A percentile compares a stretch with the other conserved stretches of the same genome.
These are phyloP conservation scores for Semicossyphus pulcher DNA, from an alignment of 2,113 vertebrate genomes.

Conservation along the genomic window DNA sequence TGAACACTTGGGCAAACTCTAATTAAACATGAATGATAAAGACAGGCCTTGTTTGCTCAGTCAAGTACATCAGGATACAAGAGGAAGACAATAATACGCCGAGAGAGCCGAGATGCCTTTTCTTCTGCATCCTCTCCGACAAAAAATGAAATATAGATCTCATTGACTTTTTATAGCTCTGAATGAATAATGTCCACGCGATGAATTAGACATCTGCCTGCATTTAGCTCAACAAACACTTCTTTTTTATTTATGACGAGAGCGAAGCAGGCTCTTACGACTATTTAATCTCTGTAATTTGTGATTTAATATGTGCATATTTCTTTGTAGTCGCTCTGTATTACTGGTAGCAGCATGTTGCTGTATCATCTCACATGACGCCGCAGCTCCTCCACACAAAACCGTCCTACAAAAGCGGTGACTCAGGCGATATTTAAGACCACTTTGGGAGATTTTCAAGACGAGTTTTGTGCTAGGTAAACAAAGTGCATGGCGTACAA, in stretches of 20 bases:
- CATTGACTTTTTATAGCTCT: constrained; percentile 56
- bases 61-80: constrained; percentile 59
- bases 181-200: constrained; percentile 33
- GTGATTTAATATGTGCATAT: constrained; percentile 22
- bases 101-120: constrained; percentile 13
- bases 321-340: constrained; percentile 24
- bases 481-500: constrained; percentile 40
- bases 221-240: constrained; percentile 45
- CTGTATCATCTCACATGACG: constrained; percentile 8
- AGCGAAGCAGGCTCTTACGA: constrained; percentile 21
- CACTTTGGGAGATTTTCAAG: constrained; percentile 19
- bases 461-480: constrained; percentile 34
- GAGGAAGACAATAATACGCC: constrained; percentile 42
- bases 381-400: constrained; percentile 12
- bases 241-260: constrained; percentile 29
- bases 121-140: constrained; percentile 36
- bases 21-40: constrained; percentile 78
- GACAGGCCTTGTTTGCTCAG: constrained; percentile 72
- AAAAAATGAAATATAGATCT: constrained; percentile 63
- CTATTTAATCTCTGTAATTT: constrained; percentile 41
- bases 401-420: not conserved
- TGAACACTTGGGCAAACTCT: constrained; percentile 55
- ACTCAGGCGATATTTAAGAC: constrained; percentile 19
- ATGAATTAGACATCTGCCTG: constrained; percentile 46
- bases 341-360: constrained; percentile 16